Evolutionary conservation across 2,113 vertebrate genomes (phyloP), one percentile per base, ranked within the genome.

Genomic region (Loxodonta africana): DNA sequence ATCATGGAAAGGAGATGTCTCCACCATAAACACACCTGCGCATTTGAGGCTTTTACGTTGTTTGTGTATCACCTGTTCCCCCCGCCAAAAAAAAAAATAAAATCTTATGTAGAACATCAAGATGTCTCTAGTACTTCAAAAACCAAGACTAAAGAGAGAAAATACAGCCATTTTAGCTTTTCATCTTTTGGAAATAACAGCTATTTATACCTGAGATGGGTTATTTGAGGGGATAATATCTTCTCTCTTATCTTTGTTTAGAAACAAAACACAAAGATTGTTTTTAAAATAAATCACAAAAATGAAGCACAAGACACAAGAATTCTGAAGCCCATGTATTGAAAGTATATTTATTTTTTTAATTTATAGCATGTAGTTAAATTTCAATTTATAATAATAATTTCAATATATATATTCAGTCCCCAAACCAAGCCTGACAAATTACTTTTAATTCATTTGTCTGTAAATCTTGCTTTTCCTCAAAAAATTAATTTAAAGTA

Each of bases 101-200:
- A 77, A 65, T 53, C 62, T 73, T 65, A 41, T 5, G 44, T 30
- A 95, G 83, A 90, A 87, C 81, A 95, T 96, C 71, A 91, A 94
- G 85, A 71, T 82, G 57, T 73, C 76, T 83, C 83, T 62, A 33
- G 25, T 67, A 95, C 96, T 98, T 97, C 96, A 96, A 95, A 97
- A 91, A 65, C 33, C 30, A 89, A 30, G 67, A 82, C 73, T 74
- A 8, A 46, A 53, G 63, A 90, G 92, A 92, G 87, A 97, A 96
- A 96, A 90, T 63, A 78, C 0, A 63, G 82, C n/a, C 84, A 48
- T 96, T 84, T 90, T 85, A 83, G 96, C 92, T 96, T 98, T 97
- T 97, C 95, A 97, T 97, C 92, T 97, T 95, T 88, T 71, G 88
- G 65, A 98, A 96, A 95, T 97, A 88, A 97, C 90, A 97, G 94